phyloP scores from a whole-genome alignment of 2,888 invertebrate species.

The Catocala nupta region DNA sequence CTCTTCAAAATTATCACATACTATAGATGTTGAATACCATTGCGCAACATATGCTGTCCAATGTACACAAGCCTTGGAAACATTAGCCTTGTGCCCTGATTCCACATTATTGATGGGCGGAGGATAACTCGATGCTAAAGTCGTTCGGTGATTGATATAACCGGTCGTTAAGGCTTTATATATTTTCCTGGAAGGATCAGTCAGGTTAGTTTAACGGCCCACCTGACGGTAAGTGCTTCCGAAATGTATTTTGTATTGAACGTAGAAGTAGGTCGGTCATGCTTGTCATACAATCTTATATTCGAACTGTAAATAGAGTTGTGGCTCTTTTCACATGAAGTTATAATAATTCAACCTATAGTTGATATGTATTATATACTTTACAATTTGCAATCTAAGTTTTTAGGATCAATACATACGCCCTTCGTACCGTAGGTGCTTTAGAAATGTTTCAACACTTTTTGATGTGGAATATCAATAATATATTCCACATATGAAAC shows the following conservation, averaged over 20 bases:
- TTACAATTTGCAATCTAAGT: too few species aligned
- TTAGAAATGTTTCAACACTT: too few species aligned
- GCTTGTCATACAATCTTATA: too few species aligned
- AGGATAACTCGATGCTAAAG: slow-evolving; percentile 48
- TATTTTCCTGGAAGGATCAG: slow-evolving; percentile 48
- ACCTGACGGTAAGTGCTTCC: slow-evolving; percentile 48
- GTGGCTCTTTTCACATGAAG: too few species aligned
- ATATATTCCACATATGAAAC: too few species aligned
- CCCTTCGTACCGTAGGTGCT: too few species aligned
- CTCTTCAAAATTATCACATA: too few species aligned
- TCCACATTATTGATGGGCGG: slow-evolving; percentile 56
- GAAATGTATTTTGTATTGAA: slow-evolving; percentile 22
- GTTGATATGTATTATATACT: too few species aligned
- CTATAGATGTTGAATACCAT: slow-evolving; percentile 5
- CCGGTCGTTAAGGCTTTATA: slow-evolving; percentile 53
- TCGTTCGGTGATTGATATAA: slow-evolving; percentile 55
- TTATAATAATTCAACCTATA: too few species aligned
- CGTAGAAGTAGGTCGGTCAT: background rate
- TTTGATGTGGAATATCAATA: too few species aligned
- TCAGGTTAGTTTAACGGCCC: slow-evolving; percentile 44
- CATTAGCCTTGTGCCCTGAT: slow-evolving; percentile 42
- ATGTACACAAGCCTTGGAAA: slow-evolving; percentile 4
- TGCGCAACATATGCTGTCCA: background rate
- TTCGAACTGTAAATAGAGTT: too few species aligned
- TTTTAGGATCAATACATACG: too few species aligned